phyloP scores from a whole-genome alignment of 2,113 vertebrate genomes.

The Cryptotis parvus region DNA sequence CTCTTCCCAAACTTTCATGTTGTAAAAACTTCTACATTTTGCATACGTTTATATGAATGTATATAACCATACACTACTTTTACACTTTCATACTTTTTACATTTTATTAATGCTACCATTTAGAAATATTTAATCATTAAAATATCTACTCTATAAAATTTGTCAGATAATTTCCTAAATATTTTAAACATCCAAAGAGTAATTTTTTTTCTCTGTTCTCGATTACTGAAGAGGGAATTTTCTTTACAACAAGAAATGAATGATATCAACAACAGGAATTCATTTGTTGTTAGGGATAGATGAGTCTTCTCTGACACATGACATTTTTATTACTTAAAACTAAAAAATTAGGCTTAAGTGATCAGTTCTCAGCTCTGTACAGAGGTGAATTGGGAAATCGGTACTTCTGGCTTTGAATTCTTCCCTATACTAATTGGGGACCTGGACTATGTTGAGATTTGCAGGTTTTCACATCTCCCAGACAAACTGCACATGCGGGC shows the following conservation, averaged over 20 bases:
- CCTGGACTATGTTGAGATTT: conserved; percentile 76
- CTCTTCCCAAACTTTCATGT: not conserved
- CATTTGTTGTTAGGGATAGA: not conserved
- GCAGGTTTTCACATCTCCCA: conserved; percentile 69
- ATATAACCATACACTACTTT: not conserved
- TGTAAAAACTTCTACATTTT: not conserved
- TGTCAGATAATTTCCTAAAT: conserved; percentile 14
- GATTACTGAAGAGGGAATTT: not conserved
- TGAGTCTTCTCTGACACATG: not conserved
- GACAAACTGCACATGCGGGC: conserved; percentile 52
- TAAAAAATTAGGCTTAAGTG: not conserved
- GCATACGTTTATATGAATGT: not conserved
- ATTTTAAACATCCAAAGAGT: not conserved
- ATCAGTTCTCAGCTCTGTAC: not conserved
- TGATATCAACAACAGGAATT: not conserved
- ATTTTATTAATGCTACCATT: not conserved
- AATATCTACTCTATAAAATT: not conserved
- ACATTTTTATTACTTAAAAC: not conserved
- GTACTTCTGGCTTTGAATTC: conserved; percentile 85
- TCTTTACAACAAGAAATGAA: conserved; percentile 20
- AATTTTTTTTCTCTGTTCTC: not conserved
- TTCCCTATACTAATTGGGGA: conserved; percentile 81
- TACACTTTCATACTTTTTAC: not conserved
- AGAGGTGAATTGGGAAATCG: conserved; percentile 54
- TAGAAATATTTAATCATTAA: conserved; percentile 25